Percentiles rank a stretch among this genome's conserved stretches.
phyloP scores from a whole-genome alignment of 2,888 invertebrate genomes.

The Tineola bisselliella region DNA sequence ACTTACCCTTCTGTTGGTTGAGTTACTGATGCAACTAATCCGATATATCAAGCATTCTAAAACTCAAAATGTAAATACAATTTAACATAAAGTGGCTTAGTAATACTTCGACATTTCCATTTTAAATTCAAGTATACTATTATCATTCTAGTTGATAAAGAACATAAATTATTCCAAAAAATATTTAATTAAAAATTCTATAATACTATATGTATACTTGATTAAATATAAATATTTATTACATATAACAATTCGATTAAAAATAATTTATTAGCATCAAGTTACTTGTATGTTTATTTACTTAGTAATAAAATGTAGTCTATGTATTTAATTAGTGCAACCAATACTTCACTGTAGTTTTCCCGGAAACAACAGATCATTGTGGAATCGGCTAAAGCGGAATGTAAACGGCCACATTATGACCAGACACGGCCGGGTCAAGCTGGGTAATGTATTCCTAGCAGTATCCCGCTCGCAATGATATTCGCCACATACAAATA shows the following conservation, averaged over 20 bases:
- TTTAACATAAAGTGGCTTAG: background rate
- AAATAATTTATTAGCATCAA: too few species aligned
- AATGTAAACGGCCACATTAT: conserved; percentile 29
- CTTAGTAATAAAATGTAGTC: too few species aligned
- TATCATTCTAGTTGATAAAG: too few species aligned
- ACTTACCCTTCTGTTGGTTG: background rate
- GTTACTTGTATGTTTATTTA: too few species aligned
- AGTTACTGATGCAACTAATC: background rate
- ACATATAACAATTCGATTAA: too few species aligned
- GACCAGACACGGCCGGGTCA: conserved; percentile 46
- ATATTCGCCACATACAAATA: conserved; percentile 3
- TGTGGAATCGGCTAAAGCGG: background rate
- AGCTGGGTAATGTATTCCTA: conserved; percentile 42
- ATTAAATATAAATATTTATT: too few species aligned
- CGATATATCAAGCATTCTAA: background rate
- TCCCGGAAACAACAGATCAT: conserved; percentile 12
- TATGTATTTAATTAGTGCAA: background rate
- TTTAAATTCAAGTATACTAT: too few species aligned
- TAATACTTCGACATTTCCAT: too few species aligned
- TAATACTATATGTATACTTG: too few species aligned
- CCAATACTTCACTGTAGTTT: background rate
- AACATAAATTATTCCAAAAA: too few species aligned
- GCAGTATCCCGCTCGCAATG: conserved; percentile 1
- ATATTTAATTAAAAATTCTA: too few species aligned
- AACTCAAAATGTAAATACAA: background rate